Conservation (phyloP, 2,888 invertebrate species). For the Metellina segmentata region DNA sequence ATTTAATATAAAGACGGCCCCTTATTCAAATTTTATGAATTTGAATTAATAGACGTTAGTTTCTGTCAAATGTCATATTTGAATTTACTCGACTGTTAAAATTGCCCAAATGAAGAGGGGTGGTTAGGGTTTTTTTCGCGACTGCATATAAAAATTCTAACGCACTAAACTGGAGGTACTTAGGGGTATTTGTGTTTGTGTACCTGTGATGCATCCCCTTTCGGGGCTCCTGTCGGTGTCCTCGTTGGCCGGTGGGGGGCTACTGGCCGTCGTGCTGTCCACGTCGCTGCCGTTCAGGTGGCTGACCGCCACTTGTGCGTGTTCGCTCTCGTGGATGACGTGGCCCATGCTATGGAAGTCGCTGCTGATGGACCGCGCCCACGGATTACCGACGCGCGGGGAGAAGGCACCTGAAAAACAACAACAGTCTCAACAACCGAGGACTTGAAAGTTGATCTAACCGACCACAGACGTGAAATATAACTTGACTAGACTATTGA, state of each 20-base stretch:
- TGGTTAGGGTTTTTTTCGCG: no score
- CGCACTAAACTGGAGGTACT: no score
- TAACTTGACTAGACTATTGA: no score
- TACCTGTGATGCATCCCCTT: slow-evolving; percentile 43
- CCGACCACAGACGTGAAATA: no score
- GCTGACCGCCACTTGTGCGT: slow-evolving; percentile 50
- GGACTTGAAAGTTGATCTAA: not conserved
- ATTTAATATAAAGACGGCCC: no score
- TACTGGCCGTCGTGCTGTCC: slow-evolving; percentile 84
- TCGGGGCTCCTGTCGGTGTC: slow-evolving; percentile 36
- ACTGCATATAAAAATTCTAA: no score
- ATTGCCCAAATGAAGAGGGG: no score
- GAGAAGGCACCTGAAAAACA: slow-evolving; percentile 22
- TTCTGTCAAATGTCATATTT: no score
- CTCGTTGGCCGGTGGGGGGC: slow-evolving; percentile 76
- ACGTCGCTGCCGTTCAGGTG: slow-evolving; percentile 75
- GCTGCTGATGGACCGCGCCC: slow-evolving; percentile 85
- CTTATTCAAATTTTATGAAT: no score
- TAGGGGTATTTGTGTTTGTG: not conserved
- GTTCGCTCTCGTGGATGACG: slow-evolving; percentile 86
- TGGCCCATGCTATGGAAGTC: slow-evolving; percentile 89
- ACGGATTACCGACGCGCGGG: slow-evolving; percentile 65
- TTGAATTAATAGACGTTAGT: no score
- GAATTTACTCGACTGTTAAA: no score
- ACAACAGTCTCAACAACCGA: not conserved